Base-by-base conservation (phyloP, 2,888 invertebrate genomes). In the Bellardia bayeri region DNA sequence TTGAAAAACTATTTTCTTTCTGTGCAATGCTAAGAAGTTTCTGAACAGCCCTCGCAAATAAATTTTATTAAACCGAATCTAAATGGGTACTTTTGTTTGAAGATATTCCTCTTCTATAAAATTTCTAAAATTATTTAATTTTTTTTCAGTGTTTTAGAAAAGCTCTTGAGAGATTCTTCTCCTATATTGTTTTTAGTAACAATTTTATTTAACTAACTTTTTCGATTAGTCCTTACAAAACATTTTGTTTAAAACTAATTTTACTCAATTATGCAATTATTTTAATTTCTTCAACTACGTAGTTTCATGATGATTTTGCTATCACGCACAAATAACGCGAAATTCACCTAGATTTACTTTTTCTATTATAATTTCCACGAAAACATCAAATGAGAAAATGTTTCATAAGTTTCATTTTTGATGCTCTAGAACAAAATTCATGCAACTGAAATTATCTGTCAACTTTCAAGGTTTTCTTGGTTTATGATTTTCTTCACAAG, bases 391-490 rank as follows among this genome's bases (percentile, higher is more conserved):
- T 66, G 8, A n/a, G 11, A 54, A 54, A 54, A 42, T 54, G 42
- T 51, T 54, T 14, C 63, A 37, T 37, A 64, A 64, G 40, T 11
- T 45, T 45, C 33, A 66, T 56, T 42, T 56, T 9, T 37, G 42
- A 68, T 58, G 40, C 11, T 64, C 13, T 72, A 16, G n/a, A 63
- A 72, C n/a, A 42, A 72, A 42, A 54, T 64, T 54, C 63, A 42
- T 42, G 6, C 42, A 42, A 40, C 30, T 16, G 6, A 80, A 72
- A 61, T 61, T 63, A 64, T 72, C 72, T 61, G 45, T 8, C 51
- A 64, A 72, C n/a, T 56, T 81, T 63, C 51, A 71, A 80, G 69
- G 71, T 63, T 58, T 80, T 63, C 16, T 45, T 79, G 49, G 16
- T 33, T 80, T 71, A 54, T 51, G 16, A 11, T 8, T 49, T 33